Conservation (phyloP, 2,888 invertebrate species). For the Holacanthella duospinosa region DNA sequence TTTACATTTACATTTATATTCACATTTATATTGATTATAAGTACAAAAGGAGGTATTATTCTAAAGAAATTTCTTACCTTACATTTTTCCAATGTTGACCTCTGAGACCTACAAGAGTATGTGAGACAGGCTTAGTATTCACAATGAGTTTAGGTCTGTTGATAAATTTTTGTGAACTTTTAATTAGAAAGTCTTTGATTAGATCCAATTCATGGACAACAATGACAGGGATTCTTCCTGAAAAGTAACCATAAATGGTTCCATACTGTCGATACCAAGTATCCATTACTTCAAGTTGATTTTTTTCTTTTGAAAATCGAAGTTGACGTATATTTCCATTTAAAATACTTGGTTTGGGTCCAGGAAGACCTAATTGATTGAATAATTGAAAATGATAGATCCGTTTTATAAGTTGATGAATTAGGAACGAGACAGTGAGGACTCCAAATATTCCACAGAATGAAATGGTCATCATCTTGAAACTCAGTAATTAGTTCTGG, state of each 20-base stretch:
- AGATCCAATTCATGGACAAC: conserved; percentile 36
- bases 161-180: conserved; percentile 38
- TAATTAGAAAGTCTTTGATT: conserved; percentile 39
- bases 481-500: too few species aligned
- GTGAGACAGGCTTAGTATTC: conserved; percentile 25
- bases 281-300: conserved; percentile 24
- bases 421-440: not conserved
- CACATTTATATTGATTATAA: too few species aligned
- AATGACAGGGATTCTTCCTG: conserved; percentile 32
- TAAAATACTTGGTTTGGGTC: conserved; percentile 26
- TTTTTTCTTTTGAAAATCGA: conserved; percentile 11
- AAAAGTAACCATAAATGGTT: conserved; percentile 35
- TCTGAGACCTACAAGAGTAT: conserved; percentile 37
- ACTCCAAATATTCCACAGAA: not conserved
- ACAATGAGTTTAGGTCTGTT: conserved; percentile 37
- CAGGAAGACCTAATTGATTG: conserved; percentile 23
- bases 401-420: not conserved
- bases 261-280: conserved; percentile 36
- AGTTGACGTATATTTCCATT: conserved; percentile 28
- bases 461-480: not conserved
- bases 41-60: too few species aligned
- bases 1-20: too few species aligned
- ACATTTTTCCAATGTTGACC: conserved; percentile 48
- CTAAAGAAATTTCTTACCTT: too few species aligned
- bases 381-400: conserved; percentile 13